Evolutionary conservation across 2,888 invertebrate species (phyloP).

Genomic region (Reticulitermes lucifugus): DNA sequence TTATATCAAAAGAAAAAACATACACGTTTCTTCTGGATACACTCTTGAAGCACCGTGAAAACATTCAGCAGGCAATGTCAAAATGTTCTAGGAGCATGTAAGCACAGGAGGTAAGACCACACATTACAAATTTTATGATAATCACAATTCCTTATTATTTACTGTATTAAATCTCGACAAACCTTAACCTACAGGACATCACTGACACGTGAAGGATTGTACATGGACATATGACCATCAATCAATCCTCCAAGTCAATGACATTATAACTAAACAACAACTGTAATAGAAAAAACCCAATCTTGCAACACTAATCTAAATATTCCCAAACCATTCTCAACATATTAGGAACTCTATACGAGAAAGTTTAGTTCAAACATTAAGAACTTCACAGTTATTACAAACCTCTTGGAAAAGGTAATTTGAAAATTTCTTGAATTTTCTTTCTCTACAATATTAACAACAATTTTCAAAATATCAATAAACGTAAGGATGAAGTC

Average conservation of each 20-base stretch:
- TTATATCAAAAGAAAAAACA: slow-evolving; percentile 28
- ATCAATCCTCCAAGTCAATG: not conserved
- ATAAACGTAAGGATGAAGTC: slow-evolving; percentile 35
- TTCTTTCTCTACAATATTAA: slow-evolving; percentile 29
- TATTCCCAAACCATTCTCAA: slow-evolving; percentile 39
- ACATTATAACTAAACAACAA: slow-evolving; percentile 2
- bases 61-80: slow-evolving; percentile 8
- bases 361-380: slow-evolving; percentile 36
- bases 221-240: not conserved
- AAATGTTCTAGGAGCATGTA: not conserved
- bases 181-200: not conserved
- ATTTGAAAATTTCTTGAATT: slow-evolving; percentile 5
- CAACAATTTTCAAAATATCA: slow-evolving; percentile 28
- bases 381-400: slow-evolving; percentile 36
- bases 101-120: not conserved
- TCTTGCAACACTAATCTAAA: slow-evolving; percentile 39
- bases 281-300: slow-evolving; percentile 19
- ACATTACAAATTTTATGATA: not conserved
- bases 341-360: slow-evolving; percentile 39
- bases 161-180: not conserved
- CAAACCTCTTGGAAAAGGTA: slow-evolving; percentile 16
- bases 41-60: slow-evolving; percentile 25
- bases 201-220: not conserved
- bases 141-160: not conserved
- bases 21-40: not conserved